These are phyloP conservation scores for Patella ulyssiponensis DNA, from an alignment of 2,888 invertebrate genomes.

Conservation along the genomic window DNA sequence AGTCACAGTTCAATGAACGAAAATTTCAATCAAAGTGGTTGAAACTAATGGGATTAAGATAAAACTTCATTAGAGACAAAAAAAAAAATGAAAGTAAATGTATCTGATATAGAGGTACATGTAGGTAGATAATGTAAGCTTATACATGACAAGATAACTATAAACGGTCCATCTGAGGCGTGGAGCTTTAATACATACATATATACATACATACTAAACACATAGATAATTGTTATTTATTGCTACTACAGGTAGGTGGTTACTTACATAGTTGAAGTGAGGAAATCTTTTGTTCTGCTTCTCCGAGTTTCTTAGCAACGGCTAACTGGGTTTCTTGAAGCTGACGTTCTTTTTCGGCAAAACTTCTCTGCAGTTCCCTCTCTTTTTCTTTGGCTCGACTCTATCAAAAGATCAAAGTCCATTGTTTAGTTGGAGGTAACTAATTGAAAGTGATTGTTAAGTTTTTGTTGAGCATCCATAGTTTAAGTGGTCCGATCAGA, in stretches of 20 bases:
- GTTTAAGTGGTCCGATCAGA: not conserved
- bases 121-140: too few species aligned
- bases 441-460: not conserved
- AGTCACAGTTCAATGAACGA: too few species aligned
- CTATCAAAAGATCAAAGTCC: slow-evolving; percentile 45
- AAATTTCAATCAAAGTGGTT: too few species aligned
- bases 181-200: too few species aligned
- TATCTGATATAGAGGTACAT: too few species aligned
- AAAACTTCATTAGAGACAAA: too few species aligned
- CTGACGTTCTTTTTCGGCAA: slow-evolving; percentile 72
- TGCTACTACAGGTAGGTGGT: not conserved
- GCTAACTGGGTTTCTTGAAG: slow-evolving; percentile 69
- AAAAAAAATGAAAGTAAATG: too few species aligned
- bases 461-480: not conserved
- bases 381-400: slow-evolving; percentile 69
- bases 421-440: not conserved
- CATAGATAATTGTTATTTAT: not conserved
- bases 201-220: too few species aligned
- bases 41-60: too few species aligned
- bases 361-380: slow-evolving; percentile 66
- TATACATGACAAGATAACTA: too few species aligned
- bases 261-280: slow-evolving; percentile 68
- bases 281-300: slow-evolving; percentile 72
- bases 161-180: too few species aligned
- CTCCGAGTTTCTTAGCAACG: slow-evolving; percentile 72